phyloP scores from a whole-genome alignment of 2,888 invertebrate species.

The Villa cingulata region DNA sequence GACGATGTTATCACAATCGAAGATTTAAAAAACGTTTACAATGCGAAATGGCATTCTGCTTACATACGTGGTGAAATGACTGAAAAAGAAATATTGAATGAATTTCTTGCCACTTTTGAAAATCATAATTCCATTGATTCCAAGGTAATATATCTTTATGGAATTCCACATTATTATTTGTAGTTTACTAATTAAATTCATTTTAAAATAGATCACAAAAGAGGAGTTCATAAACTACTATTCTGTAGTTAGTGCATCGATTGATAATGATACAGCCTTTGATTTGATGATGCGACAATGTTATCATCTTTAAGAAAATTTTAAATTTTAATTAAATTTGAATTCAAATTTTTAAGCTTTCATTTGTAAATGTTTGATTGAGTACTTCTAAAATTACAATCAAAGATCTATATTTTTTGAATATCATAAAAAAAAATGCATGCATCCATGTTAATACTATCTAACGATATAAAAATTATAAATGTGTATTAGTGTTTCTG shows the following conservation, averaged over 20 bases:
- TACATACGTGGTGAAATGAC: slow-evolving; percentile 77
- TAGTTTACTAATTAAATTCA: background rate
- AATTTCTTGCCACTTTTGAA: slow-evolving; percentile 77
- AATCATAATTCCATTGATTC: slow-evolving; percentile 33
- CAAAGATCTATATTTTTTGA: no score
- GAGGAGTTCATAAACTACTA: slow-evolving; percentile 94
- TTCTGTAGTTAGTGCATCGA: slow-evolving; percentile 82
- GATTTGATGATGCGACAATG: slow-evolving; percentile 89
- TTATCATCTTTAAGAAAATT: slow-evolving; percentile 58
- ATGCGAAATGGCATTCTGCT: slow-evolving; percentile 66
- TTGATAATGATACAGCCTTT: slow-evolving; percentile 88
- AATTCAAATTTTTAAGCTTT: no score
- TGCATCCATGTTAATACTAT: no score
- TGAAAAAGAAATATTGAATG: slow-evolving; percentile 62
- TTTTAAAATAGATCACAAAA: slow-evolving; percentile 57
- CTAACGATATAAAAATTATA: no score
- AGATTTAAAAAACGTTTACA: slow-evolving; percentile 66
- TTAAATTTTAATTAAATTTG: no score
- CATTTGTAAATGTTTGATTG: no score
- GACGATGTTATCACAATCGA: slow-evolving; percentile 68
- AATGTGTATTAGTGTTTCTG: no score
- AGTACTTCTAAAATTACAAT: no score
- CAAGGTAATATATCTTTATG: slow-evolving; percentile 47
- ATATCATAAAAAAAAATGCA: no score
- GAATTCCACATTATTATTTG: slow-evolving; percentile 44